A percentile compares a stretch with the other conserved stretches of the same genome.
These are phyloP conservation scores for Excalfactoria chinensis DNA, from an alignment of 2,113 vertebrate species.

Conservation along the genomic window DNA sequence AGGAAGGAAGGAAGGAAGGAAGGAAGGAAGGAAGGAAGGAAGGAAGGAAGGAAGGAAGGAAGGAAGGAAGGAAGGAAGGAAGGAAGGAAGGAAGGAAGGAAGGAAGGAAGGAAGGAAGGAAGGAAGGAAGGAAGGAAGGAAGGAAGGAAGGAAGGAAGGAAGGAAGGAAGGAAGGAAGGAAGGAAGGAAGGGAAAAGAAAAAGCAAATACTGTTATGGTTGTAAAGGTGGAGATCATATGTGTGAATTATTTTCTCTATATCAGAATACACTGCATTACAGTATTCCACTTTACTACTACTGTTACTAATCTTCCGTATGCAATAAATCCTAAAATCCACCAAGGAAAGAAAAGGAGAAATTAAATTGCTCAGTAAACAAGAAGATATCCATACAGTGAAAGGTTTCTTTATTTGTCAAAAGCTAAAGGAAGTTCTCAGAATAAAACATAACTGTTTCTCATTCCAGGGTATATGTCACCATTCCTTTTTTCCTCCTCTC, in stretches of 20 bases:
- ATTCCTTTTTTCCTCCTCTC: not conserved
- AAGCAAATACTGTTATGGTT: not conserved
- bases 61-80: no score
- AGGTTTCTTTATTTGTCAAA: not conserved
- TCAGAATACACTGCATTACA: not conserved
- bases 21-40: no score
- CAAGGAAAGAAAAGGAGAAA: not conserved
- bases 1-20: no score
- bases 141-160: no score
- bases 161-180: no score
- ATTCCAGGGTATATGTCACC: not conserved
- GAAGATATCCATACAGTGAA: not conserved
- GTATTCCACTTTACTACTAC: not conserved
- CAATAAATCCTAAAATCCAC: not conserved
- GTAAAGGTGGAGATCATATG: not conserved
- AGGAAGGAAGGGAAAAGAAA: not conserved
- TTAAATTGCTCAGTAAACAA: not conserved
- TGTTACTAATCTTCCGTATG: not conserved
- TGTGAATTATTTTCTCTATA: not conserved
- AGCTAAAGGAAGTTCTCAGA: not conserved
- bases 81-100: no score
- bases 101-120: no score
- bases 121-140: no score
- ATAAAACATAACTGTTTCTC: not conserved
- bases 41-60: no score